These are phyloP conservation scores for Punctoribates punctum DNA, from an alignment of 2,888 invertebrate species.

Conservation along the genomic window DNA sequence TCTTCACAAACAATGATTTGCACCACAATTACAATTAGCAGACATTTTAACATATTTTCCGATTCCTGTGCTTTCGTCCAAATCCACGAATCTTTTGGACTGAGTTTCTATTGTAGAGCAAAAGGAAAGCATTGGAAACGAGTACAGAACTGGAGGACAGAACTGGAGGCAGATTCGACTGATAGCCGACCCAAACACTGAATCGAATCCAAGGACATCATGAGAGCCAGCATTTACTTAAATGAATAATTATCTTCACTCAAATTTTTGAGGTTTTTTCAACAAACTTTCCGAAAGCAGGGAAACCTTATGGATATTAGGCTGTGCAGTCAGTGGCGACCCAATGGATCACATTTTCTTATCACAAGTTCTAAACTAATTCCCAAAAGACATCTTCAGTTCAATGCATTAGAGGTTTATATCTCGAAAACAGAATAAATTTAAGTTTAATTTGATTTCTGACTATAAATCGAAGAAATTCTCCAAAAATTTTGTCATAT, in stretches of 20 bases:
- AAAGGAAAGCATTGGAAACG: neutral
- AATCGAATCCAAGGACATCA: neutral
- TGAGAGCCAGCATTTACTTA: neutral
- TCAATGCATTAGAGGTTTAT: too few species aligned
- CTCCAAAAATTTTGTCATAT: too few species aligned
- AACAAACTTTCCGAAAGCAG: neutral
- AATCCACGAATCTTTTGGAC: neutral
- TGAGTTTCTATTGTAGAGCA: neutral
- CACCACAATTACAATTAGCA: neutral
- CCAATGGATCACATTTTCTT: too few species aligned
- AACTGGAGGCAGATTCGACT: neutral
- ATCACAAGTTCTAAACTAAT: too few species aligned
- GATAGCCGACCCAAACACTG: neutral
- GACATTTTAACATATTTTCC: slow-evolving; percentile 34
- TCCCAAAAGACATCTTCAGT: too few species aligned
- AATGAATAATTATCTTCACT: neutral
- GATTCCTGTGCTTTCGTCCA: neutral
- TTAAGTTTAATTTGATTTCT: too few species aligned
- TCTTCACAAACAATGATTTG: neutral
- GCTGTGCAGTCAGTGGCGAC: too few species aligned
- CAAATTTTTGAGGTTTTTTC: neutral
- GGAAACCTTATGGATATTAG: too few species aligned
- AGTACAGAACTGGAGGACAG: too few species aligned
- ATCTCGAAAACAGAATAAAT: too few species aligned
- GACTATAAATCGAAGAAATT: too few species aligned